Conservation (phyloP, 2,888 invertebrate species). For the Sinhomidia bicolor region DNA sequence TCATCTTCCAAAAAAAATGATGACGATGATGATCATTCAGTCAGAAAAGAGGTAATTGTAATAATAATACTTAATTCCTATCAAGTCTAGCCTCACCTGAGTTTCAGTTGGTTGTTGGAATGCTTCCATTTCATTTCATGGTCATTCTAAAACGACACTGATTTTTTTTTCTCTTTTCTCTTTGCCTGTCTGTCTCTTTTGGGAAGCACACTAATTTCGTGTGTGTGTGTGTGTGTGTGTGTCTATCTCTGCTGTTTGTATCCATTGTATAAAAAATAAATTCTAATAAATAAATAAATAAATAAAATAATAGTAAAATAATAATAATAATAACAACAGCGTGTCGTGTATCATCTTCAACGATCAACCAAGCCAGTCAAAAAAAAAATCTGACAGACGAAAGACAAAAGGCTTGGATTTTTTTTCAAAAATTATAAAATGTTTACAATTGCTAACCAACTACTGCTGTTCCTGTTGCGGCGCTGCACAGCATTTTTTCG, state of each 20-base stretch:
- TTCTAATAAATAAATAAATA: too few relatives aligned
- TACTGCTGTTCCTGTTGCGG: too few relatives aligned
- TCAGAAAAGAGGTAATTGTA: slow-evolving; percentile 37
- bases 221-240: neutral
- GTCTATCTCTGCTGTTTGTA: too few relatives aligned
- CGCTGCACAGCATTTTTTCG: too few relatives aligned
- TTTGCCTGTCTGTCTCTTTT: neutral
- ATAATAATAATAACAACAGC: neutral
- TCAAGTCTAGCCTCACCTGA: slow-evolving; percentile 49
- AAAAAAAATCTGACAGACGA: neutral
- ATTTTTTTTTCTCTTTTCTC: slow-evolving; percentile 21
- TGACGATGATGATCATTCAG: too few relatives aligned
- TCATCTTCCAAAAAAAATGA: neutral
- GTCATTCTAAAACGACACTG: slow-evolving; percentile 31
- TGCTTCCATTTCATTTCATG: slow-evolving; percentile 49
- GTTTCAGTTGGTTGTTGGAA: slow-evolving; percentile 48
- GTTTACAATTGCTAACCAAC: too few relatives aligned
- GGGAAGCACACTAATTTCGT: neutral
- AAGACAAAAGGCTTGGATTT: neutral
- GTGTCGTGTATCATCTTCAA: neutral
- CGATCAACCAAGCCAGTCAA: neutral
- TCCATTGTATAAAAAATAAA: slow-evolving; percentile 34
- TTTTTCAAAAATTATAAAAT: too few relatives aligned
- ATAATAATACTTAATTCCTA: slow-evolving; percentile 51
- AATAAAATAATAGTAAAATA: too few relatives aligned